phyloP scores from a whole-genome alignment of 2,797 vertebrate species.

The Notoglanidium macrostoma region DNA sequence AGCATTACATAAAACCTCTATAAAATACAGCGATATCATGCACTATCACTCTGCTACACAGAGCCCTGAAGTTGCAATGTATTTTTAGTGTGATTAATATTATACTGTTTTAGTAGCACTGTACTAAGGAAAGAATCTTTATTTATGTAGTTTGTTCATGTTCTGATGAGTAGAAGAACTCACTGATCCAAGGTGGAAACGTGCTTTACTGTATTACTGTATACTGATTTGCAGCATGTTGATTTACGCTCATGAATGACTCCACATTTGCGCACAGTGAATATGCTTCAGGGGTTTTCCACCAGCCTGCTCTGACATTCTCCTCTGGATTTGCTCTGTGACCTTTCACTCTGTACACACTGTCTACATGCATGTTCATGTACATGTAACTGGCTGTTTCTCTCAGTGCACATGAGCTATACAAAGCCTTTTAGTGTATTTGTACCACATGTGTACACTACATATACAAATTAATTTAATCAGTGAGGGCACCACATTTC shows the following conservation, averaged over 20 bases:
- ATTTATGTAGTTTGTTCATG: neutral
- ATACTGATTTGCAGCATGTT: neutral
- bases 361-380: neutral
- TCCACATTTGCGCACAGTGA: neutral
- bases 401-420: neutral
- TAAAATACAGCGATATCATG: neutral
- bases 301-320: conserved; percentile 8
- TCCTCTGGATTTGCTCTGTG: conserved; percentile 27
- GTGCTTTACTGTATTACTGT: neutral
- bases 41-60: neutral
- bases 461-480: conserved; percentile 28
- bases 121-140: neutral
- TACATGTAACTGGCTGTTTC: neutral
- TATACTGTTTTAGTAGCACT: neutral
- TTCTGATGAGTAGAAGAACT: neutral
- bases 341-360: conserved; percentile 24
- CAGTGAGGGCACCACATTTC: conserved; percentile 21
- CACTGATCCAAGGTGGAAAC: neutral
- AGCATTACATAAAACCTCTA: neutral
- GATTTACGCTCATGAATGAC: neutral
- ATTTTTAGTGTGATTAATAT: neutral
- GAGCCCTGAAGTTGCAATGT: neutral
- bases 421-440: neutral
- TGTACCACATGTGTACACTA: conserved; percentile 20
- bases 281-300: conserved; percentile 27